These are phyloP conservation scores for Cotesia typhae DNA, from an alignment of 1,140 invertebrate genomes.

Conservation along the genomic window DNA sequence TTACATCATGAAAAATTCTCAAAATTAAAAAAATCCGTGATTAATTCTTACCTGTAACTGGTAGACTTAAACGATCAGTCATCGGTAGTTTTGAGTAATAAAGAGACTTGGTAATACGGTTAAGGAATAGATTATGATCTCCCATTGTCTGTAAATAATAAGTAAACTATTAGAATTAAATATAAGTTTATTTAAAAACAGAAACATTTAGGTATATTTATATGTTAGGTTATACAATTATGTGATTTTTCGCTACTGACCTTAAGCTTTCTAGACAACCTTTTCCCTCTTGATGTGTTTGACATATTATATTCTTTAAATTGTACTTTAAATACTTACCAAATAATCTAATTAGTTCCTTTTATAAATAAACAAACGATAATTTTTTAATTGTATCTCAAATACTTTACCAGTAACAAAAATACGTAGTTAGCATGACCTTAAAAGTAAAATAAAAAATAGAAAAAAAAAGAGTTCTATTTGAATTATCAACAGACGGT, in stretches of 20 bases:
- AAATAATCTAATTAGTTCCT: no score
- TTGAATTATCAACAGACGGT: no score
- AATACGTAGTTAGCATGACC: no score
- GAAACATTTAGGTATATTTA: slow-evolving; percentile 17
- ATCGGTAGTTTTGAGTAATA: slow-evolving; percentile 83
- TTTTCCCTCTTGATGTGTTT: slow-evolving; percentile 51
- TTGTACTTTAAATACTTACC: no score
- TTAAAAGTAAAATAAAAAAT: no score
- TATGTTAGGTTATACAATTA: background rate
- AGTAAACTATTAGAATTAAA: background rate
- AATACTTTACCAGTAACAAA: no score
- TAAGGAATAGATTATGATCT: slow-evolving; percentile 77
- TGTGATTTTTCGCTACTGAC: slow-evolving; percentile 40
- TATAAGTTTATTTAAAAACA: slow-evolving; percentile 20
- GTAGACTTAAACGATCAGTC: slow-evolving; percentile 78
- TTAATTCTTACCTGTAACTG: slow-evolving; percentile 75
- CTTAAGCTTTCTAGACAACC: slow-evolving; percentile 49
- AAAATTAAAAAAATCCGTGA: slow-evolving; percentile 27
- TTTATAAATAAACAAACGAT: no score
- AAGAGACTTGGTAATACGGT: slow-evolving; percentile 82
- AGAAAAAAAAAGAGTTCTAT: no score
- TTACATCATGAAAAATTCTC: slow-evolving; percentile 18
- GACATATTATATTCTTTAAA: slow-evolving; percentile 44
- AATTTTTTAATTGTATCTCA: no score
- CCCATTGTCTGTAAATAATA: slow-evolving; percentile 69